A percentile compares a stretch with the other conserved stretches of the same genome.
These are phyloP conservation scores for Orestias chungarensis DNA, from an alignment of 2,797 vertebrate genomes.

Conservation along the genomic window DNA sequence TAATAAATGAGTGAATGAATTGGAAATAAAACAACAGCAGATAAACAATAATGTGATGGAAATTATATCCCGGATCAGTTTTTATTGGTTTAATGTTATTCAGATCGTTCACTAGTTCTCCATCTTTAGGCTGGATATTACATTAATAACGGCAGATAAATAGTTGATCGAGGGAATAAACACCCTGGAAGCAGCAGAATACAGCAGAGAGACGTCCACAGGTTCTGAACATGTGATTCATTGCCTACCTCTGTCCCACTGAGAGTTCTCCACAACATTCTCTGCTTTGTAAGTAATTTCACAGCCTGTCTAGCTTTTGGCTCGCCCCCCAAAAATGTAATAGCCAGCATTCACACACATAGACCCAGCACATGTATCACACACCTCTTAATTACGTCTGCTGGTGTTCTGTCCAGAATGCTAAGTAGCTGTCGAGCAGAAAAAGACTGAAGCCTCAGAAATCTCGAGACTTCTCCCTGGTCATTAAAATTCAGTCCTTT, in stretches of 20 bases:
- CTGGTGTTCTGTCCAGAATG: constrained; percentile 62
- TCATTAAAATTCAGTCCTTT: constrained; percentile 74
- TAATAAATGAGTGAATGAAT: too few relatives aligned
- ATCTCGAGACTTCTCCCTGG: constrained; percentile 48
- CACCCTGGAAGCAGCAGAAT: background rate
- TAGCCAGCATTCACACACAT: constrained; percentile 40
- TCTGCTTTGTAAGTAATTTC: constrained; percentile 76
- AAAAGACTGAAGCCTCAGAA: constrained; percentile 54
- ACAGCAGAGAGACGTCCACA: background rate
- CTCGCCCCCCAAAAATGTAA: constrained; percentile 62
- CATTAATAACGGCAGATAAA: background rate
- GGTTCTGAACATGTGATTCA: constrained; percentile 1
- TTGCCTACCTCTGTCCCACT: background rate
- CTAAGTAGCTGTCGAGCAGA: constrained; percentile 62
- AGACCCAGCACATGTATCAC: constrained; percentile 55
- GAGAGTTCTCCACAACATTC: constrained; percentile 51
- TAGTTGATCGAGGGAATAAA: background rate
- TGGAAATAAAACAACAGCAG: too few relatives aligned
- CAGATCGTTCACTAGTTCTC: background rate
- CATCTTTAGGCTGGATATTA: background rate
- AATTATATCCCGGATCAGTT: background rate
- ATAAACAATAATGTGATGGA: background rate
- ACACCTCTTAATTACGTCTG: constrained; percentile 71
- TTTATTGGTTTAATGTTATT: too few relatives aligned
- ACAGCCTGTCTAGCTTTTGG: constrained; percentile 68